Evolutionary conservation across 2,888 invertebrate genomes (phyloP), one percentile per base, ranked within the genome.

Genomic region (Erebia aethiops): DNA sequence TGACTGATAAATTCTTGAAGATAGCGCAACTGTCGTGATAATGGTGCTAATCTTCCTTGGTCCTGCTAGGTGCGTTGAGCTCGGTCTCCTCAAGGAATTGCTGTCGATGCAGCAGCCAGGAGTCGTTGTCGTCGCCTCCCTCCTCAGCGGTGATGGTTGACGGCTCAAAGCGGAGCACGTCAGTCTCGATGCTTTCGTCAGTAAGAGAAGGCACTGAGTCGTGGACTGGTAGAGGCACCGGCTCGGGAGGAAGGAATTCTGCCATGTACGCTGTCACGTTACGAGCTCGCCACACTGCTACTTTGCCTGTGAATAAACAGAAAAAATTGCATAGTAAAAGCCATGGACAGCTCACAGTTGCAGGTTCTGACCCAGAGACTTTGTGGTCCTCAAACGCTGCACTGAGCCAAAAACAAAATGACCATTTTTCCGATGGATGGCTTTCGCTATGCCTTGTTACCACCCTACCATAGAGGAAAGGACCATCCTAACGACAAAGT

Each of bases 231-330:
- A 96, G 82, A 0, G 96, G 95, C 0, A 95, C 91, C 0, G 97
- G 95, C 77, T 96, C 96, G 0, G 95, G 95, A 0, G 97, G 97
- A 66, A 97, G 83, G 75, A 96, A 90, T 63, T 96, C 95, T 2
- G 95, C 94, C 87, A 95, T 95, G 82, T 96, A 97, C 0, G 94
- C 91, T 0, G 95, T 95, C 43, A 96, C 93, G 77, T 94, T 95
- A 75, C 96, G 94, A 0, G 96, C 95, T 5, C 95, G 93, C 97
- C 97, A 97, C 14, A 93, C 93, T 63, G 95, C 93, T 73, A 95
- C 78, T 78, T 91, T 91, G 57, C 91, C 92, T 88, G 83, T 41
- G 76, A 78, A 18, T 63, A 49, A 58, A n/a, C 54, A 65, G 4
- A 54, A 35, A 54, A 61, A n/a, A 35, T 35, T 35, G 7, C 35